Evolutionary conservation across 2,888 invertebrate genomes (phyloP).

Genomic region (Trilocha varians): DNA sequence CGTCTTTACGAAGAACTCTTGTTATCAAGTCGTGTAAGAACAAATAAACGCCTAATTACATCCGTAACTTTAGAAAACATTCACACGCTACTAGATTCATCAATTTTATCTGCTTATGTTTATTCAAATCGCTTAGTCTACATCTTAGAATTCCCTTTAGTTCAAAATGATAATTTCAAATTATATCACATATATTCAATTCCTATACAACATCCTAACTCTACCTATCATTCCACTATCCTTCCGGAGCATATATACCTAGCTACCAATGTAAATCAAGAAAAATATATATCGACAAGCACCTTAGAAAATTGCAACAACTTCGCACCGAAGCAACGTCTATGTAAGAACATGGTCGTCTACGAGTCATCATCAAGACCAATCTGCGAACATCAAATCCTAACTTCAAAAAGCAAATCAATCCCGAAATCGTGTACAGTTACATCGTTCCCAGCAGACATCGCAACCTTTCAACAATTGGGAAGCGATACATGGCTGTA

Average conservation of each 20-base stretch:
- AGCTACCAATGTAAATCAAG: constrained; percentile 16
- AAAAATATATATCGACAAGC: constrained; percentile 17
- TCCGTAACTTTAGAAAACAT: constrained; percentile 17
- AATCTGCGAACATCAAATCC: constrained; percentile 13
- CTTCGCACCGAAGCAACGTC: constrained; percentile 8
- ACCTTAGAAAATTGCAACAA: constrained; percentile 14
- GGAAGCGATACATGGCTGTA: constrained; percentile 15
- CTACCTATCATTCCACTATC: constrained; percentile 17
- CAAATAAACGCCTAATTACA: constrained; percentile 14
- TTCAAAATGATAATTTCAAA: constrained; percentile 14
- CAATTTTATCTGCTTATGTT: constrained; percentile 16
- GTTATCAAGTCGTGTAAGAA: constrained; percentile 12
- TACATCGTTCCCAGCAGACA: constrained; percentile 15
- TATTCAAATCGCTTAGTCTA: constrained; percentile 19
- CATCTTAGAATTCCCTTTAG: constrained; percentile 18
- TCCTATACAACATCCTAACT: constrained; percentile 20
- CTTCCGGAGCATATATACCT: constrained; percentile 22
- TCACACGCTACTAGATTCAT: constrained; percentile 18
- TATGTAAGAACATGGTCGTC: constrained; percentile 15
- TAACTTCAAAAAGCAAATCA: constrained; percentile 6
- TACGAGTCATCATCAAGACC: constrained; percentile 14
- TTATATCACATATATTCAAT: constrained; percentile 21
- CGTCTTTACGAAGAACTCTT: constrained; percentile 16
- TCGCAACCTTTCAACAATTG: constrained; percentile 14
- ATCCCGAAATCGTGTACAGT: constrained; percentile 7